Base-by-base conservation (phyloP, 2,888 invertebrate genomes). In the Andrena marginata region DNA sequence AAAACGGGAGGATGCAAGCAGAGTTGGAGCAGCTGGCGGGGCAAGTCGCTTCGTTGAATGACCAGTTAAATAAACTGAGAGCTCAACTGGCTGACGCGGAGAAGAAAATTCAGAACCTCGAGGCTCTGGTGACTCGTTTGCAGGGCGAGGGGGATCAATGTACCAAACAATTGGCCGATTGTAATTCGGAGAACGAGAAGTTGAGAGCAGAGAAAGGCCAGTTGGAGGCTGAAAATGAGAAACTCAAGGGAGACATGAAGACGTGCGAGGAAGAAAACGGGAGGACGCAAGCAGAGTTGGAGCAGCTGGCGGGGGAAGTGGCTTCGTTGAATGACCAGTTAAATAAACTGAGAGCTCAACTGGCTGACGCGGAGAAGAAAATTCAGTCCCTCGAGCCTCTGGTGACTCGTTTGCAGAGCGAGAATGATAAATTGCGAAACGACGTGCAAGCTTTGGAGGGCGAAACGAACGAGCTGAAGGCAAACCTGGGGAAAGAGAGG, bases 361-460 rank as follows among this genome's bases (percentile, higher is more conserved):
- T 86, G 0, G 69, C 29, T 7, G 74, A 59, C 5, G 65, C 72
- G 4, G 62, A 78, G 16, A 29, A 73, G 6, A 79, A 74, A 26
- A 70, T 80, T 10, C 69, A 67, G n/a, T 35, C 54, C 2, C 74
- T 90, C 0, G 86, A 89, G 20, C 56, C 84, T 3, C 56, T 73
- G 60, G 65, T 85, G 8, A 59, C 31, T 20, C 75, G 76, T 73
- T 64, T 88, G 29, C 85, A 56, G 16, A 56, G 42, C 1, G 84
- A 82, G 20, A 89, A 85, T 13, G 69, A 62, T 31, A 70, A 67
- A 49, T 48, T 87, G 20, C 64, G 82, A 49, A 77, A 79, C 16
- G 85, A 89, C 20, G 26, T 81, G 35, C 77, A 69, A 2, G 62
- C 65, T 16, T 63, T 88, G 16, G 70, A 85, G 31, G 49, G 54